These are phyloP conservation scores for Chrysomela aeneicollis DNA, from an alignment of 2,888 invertebrate genomes.

Conservation along the genomic window DNA sequence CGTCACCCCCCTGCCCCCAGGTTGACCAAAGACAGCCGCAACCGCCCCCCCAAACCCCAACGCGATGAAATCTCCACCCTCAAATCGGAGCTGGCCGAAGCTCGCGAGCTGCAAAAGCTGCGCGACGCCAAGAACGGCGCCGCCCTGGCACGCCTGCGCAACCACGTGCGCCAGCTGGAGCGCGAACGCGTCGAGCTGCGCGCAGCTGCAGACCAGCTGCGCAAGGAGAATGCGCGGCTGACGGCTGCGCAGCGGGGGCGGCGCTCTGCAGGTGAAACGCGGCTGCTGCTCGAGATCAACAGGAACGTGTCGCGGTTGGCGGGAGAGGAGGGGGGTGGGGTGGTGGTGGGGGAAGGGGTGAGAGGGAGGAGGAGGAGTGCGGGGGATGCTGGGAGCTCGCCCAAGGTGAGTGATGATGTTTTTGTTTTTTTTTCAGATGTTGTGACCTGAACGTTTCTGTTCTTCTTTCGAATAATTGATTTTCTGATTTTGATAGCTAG, in stretches of 20 bases:
- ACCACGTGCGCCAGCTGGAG: conserved; percentile 76
- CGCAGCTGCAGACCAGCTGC: conserved; percentile 72
- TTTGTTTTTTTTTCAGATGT: too few species aligned
- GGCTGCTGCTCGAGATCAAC: conserved; percentile 78
- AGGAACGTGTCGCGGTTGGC: conserved; percentile 24
- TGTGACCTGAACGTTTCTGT: too few species aligned
- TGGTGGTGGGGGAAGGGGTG: conserved; percentile 18
- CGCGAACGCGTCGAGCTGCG: conserved; percentile 73
- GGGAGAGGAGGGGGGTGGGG: conserved; percentile 7
- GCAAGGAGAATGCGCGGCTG: conserved; percentile 71
- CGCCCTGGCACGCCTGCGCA: conserved; percentile 75
- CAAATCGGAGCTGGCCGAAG: conserved; percentile 70
- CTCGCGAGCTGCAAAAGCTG: conserved; percentile 73
- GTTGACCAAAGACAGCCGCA: conserved; percentile 73
- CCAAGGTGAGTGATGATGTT: conserved; percentile 29
- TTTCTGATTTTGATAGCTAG: too few species aligned
- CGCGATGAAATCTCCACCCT: conserved; percentile 73
- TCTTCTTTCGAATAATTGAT: too few species aligned
- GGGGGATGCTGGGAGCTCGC: conserved; percentile 23
- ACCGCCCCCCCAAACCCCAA: conserved; percentile 72
- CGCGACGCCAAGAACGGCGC: conserved; percentile 79
- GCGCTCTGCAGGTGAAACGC: conserved; percentile 71
- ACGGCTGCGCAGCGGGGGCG: conserved; percentile 67
- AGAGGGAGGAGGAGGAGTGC: conserved; percentile 24
- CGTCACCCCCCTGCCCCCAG: too few species aligned